phyloP scores from a whole-genome alignment of 2,797 vertebrate genomes.

The Microcaecilia unicolor region DNA sequence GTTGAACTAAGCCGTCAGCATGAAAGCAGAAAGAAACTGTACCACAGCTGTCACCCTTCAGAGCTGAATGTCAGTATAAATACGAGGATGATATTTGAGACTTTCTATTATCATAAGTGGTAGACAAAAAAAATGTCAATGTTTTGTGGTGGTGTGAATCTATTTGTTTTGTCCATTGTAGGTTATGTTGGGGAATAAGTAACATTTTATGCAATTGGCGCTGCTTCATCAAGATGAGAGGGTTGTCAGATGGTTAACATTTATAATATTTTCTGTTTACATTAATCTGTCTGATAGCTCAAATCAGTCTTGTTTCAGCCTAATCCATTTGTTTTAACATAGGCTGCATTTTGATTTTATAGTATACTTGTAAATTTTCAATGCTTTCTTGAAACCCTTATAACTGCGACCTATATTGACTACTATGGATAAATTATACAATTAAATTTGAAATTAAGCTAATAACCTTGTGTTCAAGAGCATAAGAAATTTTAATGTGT shows the following conservation, averaged over 20 bases:
- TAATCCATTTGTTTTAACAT: slow-evolving; percentile 23
- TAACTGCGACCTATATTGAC: slow-evolving; percentile 12
- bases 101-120: neutral
- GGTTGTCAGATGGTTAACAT: slow-evolving; percentile 3
- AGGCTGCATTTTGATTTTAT: slow-evolving; percentile 22
- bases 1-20: neutral
- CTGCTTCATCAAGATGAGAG: neutral
- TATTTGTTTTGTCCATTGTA: neutral
- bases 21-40: neutral
- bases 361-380: slow-evolving; percentile 32
- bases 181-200: neutral
- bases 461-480: slow-evolving; percentile 38
- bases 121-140: neutral
- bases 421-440: slow-evolving; percentile 34
- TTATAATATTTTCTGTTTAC: slow-evolving; percentile 12
- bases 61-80: neutral
- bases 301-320: slow-evolving; percentile 16
- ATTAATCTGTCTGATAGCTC: neutral
- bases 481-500: slow-evolving; percentile 36
- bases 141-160: neutral
- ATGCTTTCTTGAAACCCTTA: slow-evolving; percentile 35
- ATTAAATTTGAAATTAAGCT: slow-evolving; percentile 35
- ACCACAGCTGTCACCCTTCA: neutral
- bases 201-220: neutral
- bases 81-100: neutral